Evolutionary conservation across 2,797 vertebrate species (phyloP).

Genomic region (Microtus obscurus): DNA sequence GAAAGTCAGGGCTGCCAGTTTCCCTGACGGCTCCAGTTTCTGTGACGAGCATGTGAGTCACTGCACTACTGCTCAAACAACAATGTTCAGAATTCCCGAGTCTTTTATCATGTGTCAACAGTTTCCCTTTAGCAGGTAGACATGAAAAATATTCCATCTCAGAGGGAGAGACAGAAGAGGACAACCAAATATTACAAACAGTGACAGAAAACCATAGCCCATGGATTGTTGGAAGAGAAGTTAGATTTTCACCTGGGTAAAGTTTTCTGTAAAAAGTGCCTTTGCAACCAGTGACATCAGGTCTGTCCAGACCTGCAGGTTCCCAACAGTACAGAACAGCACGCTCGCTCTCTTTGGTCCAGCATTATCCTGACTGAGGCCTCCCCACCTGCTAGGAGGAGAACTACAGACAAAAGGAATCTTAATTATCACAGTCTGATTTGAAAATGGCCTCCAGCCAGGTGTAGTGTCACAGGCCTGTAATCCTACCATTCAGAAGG

Average conservation of each 20-base stretch:
- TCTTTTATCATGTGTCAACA: rapidly evolving
- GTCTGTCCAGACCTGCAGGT: background rate
- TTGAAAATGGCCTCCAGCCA: background rate
- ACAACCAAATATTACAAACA: background rate
- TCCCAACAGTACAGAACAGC: background rate
- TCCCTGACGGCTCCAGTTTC: background rate
- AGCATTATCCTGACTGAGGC: background rate
- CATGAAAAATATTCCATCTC: background rate
- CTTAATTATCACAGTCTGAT: background rate
- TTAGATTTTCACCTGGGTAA: no score
- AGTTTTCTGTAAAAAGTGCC: background rate
- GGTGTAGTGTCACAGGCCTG: background rate
- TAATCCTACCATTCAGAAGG: background rate
- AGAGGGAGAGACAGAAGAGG: background rate
- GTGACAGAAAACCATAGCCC: no score
- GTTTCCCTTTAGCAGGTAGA: background rate
- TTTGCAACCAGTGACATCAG: background rate
- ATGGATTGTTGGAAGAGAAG: background rate
- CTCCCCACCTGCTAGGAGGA: background rate
- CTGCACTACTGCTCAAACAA: background rate
- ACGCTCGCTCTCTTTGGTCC: background rate
- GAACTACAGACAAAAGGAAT: background rate
- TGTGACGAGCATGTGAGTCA: background rate
- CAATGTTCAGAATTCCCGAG: background rate
- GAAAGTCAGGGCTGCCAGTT: rapidly evolving